These are phyloP conservation scores for Drosophila vallismaia DNA, from an alignment of 2,888 invertebrate genomes.

Conservation along the genomic window DNA sequence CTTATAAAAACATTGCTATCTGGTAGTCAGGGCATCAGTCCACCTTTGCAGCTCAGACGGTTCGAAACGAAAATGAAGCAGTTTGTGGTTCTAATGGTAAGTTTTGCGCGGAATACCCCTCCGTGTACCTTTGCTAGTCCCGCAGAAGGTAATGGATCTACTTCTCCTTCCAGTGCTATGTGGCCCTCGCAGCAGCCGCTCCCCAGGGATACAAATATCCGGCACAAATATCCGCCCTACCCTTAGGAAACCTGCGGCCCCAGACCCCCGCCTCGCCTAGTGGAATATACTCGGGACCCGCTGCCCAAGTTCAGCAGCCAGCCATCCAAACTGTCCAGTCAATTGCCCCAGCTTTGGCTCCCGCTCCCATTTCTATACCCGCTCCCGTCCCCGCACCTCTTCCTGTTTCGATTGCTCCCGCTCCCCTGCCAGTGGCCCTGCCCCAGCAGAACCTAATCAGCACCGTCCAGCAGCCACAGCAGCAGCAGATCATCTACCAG, in stretches of 20 bases:
- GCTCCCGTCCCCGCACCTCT: slow-evolving; percentile 3
- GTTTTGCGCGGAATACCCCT: slow-evolving; percentile 10
- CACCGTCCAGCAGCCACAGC: slow-evolving; percentile 25
- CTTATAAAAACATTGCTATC: slow-evolving; percentile 69
- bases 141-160: background rate
- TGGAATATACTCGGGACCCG: slow-evolving; percentile 63
- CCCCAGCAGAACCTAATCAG: slow-evolving; percentile 31
- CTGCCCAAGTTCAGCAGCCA: slow-evolving; percentile 45
- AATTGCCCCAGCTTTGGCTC: background rate
- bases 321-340: slow-evolving; percentile 38
- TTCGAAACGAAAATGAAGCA: slow-evolving; percentile 68
- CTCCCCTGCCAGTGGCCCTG: slow-evolving; percentile 11
- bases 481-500: slow-evolving; percentile 12
- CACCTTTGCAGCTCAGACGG: slow-evolving; percentile 40
- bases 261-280: slow-evolving; percentile 58
- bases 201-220: slow-evolving; percentile 76
- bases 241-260: slow-evolving; percentile 65
- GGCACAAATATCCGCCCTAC: slow-evolving; percentile 43
- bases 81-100: slow-evolving; percentile 69
- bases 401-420: slow-evolving; percentile 9
- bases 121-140: background rate
- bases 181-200: slow-evolving; percentile 53
- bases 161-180: slow-evolving; percentile 60
- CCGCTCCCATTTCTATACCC: slow-evolving; percentile 4
- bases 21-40: slow-evolving; percentile 59